Base-by-base conservation (phyloP, 1,140 invertebrate species). In the Popillia japonica region DNA sequence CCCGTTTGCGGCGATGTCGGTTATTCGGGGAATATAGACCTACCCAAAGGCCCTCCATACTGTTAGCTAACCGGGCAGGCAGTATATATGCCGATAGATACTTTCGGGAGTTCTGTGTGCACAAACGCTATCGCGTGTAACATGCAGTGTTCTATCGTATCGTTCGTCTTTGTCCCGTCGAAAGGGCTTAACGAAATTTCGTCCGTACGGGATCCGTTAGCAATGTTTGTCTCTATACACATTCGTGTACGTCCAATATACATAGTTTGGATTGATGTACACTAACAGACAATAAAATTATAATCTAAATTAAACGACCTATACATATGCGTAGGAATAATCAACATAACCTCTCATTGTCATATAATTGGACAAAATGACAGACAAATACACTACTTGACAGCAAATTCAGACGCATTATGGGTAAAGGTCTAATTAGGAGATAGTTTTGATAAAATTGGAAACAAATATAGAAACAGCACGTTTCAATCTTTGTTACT, bases 151-250 rank as follows among this genome's bases (percentile, higher is more conserved):
- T n/a, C 48, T 55, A n/a, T 55, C 17, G 48, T 55, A 55, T 55
- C 48, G n/a, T 55, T n/a, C 48, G 48, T 55, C 48, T n/a, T 55
- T 55, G 48, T 55, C 48, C 48, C 48, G 11, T 55, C 48, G 17
- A 55, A 44, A 55, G 48, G 17, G 6, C 48, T 0, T 55, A 55
- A 55, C 14, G 48, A 55, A 55, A 55, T 55, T 55, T n/a, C 14
- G n/a, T 55, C 48, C 48, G 14, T n/a, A 17, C 48, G 11, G 48
- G 48, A 7, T 55, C n/a, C 48, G 48, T 55, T 55, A 6, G 14
- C n/a, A 55, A 17, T 55, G 48, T 55, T 55, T 34, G 27, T 34
- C 27, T 34, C 27, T 4, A 34, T 34, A 34, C 27, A 34, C 27
- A 34, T 34, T 4, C 27, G 27, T 34, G 4, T 55, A 55, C 14